phyloP scores from a whole-genome alignment of 1,140 invertebrate genomes.

The Dufourea novaeangliae region DNA sequence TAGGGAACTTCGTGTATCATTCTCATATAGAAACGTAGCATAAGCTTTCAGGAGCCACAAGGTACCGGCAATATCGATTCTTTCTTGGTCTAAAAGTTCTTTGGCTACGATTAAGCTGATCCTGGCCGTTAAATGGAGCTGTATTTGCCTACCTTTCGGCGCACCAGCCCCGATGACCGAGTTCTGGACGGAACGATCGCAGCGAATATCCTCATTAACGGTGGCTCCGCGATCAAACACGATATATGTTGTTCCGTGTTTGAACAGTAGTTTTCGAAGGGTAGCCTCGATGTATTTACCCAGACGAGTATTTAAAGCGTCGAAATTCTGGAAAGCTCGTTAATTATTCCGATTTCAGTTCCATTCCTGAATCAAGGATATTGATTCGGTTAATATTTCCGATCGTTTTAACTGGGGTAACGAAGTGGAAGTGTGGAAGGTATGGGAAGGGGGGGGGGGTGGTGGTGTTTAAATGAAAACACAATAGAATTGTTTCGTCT shows the following conservation, averaged over 20 bases:
- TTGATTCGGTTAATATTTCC: background rate
- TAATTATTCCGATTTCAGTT: background rate
- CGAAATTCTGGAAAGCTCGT: background rate
- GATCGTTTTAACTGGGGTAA: background rate
- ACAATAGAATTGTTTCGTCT: background rate
- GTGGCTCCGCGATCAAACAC: background rate
- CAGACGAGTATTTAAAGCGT: background rate
- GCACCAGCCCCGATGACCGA: slow-evolving; percentile 17
- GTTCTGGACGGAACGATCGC: slow-evolving; percentile 1
- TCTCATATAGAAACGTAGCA: too few relatives aligned
- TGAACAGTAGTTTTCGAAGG: background rate
- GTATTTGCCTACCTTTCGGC: background rate
- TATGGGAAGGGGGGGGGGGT: background rate
- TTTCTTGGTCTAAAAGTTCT: slow-evolving; percentile 40
- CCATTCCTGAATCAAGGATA: background rate
- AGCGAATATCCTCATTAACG: slow-evolving; percentile 14
- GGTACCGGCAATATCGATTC: slow-evolving; percentile 50
- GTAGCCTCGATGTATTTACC: background rate
- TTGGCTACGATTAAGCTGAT: slow-evolving; percentile 9
- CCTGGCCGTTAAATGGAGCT: background rate
- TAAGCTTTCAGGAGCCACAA: slow-evolving; percentile 15
- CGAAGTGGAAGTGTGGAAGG: background rate
- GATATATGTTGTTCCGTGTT: slow-evolving; percentile 2
- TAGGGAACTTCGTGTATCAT: too few relatives aligned
- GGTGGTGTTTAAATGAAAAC: too few relatives aligned